Conservation (phyloP, 2,797 vertebrate species). For the Ceyx erithaca region DNA sequence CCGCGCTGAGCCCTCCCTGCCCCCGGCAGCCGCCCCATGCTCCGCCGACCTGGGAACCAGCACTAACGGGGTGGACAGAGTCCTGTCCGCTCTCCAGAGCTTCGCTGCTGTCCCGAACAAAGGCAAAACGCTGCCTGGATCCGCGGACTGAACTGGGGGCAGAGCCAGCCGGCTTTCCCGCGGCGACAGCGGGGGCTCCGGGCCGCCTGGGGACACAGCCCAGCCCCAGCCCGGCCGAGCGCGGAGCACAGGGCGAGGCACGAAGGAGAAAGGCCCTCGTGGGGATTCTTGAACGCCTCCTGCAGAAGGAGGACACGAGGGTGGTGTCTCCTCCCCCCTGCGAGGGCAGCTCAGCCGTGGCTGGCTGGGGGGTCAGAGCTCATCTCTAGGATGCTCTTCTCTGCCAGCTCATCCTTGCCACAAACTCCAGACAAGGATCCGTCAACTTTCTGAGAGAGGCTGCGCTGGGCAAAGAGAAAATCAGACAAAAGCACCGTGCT, state of each 20-base stretch:
- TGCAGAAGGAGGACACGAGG: rapidly evolving
- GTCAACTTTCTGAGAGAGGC: background rate
- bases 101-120: background rate
- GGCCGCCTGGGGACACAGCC: background rate
- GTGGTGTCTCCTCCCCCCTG: rapidly evolving
- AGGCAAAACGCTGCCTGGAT: constrained; percentile 58
- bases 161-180: background rate
- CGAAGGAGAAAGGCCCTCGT: too few species aligned
- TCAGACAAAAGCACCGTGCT: background rate
- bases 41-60: background rate
- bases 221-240: too few species aligned
- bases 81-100: background rate
- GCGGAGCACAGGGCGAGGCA: background rate
- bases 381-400: background rate
- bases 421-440: background rate
- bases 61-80: constrained; percentile 56
- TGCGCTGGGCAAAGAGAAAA: background rate
- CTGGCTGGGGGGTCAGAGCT: rapidly evolving
- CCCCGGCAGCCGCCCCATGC: background rate
- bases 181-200: background rate
- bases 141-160: constrained; percentile 13
- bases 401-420: rapidly evolving
- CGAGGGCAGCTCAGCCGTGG: rapidly evolving
- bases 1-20: background rate
- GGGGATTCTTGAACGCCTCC: background rate